Evolutionary conservation across 1,140 invertebrate species (phyloP), one percentile per base, ranked within the genome.

Genomic region (Lanistes nyassanus): DNA sequence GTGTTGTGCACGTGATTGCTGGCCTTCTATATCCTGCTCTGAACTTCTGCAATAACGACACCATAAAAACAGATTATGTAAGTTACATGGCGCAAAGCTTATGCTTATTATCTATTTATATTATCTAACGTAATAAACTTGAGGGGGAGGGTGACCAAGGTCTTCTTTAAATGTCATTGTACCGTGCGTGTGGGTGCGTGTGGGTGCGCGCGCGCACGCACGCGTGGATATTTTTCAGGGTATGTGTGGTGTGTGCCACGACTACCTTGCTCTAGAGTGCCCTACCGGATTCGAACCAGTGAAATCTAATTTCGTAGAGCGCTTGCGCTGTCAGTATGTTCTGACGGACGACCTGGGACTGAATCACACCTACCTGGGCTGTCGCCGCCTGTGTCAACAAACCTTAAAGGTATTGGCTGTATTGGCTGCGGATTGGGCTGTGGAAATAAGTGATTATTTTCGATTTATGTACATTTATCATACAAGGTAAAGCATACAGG

Each of bases 1-100:
- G 82, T 9, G 77, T 83, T 0, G 58, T 83, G 6, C 80, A 83
- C 68, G 76, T 74, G 29, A 79, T 83, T 16, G 42, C 56, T 29
- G 78, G 75, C 5, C 76, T 78, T 23, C 76, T 83, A 0, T 23
- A 65, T n/a, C 80, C 82, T 29, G 56, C 70, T 26, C 70, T 83
- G 6, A 77, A 78, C 34, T 66, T 69, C 39, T 83, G 82, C 74
- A 78, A 81, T 64, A 65, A 75, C 0, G 73, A 56, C 5, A 65
- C 64, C 23, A 64, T 62, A 9, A 78, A 73, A 21, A 76, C 62
- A 36, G 42, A 47, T 26, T 75, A 65, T n/a, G 79, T 80, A 74
- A 75, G 79, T 78, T 47, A n/a, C n/a, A n/a, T n/a, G n/a, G n/a
- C n/a, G n/a, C n/a, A n/a, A n/a, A n/a, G n/a, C n/a, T n/a, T n/a